Evolutionary conservation across 2,888 invertebrate species (phyloP), one percentile per base, ranked within the genome.

Genomic region (Morpho deidamia): DNA sequence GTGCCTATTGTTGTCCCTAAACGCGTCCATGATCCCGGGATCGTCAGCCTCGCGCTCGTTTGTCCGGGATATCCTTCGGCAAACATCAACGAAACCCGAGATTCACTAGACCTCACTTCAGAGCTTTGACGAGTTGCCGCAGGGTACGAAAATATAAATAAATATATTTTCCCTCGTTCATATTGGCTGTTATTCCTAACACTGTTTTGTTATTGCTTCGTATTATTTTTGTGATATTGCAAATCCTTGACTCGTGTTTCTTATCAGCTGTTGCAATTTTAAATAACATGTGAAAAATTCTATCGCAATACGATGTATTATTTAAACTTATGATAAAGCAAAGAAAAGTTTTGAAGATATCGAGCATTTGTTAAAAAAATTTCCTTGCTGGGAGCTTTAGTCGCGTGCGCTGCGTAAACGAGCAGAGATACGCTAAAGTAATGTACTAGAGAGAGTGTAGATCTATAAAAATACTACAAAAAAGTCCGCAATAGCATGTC

Each of bases 21-120:
- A 80, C 78, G 71, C 71, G 72, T 71, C 78, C 78, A 68, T 81
- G 82, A 84, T 84, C 84, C 79, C 72, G 74, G 76, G 78, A 78
- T 82, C 76, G 75, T 70, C 72, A 72, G 70, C 65, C 70, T 73
- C 71, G 72, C 68, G 66, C 81, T 85, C 83, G 85, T 86, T 87
- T 87, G 86, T 87, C 83, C 81, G 80, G 81, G 76, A 82, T 82
- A 83, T 83, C 83, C 87, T 78, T 82, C 75, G 76, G 83, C 82
- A 88, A 87, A 87, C 86, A 85, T 78, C 79, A 78, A 71, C 81
- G 76, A 74, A 80, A 81, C 78, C 82, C 83, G 78, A 81, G 80
- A 83, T 85, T 83, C 83, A 81, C 82, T 80, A 80, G 82, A 81
- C 84, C 84, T 83, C 80, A 77, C 80, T 79, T 76, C 76, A 82